These are phyloP conservation scores for Siniperca obscura DNA, from an alignment of 2,797 vertebrate genomes.

Conservation along the genomic window DNA sequence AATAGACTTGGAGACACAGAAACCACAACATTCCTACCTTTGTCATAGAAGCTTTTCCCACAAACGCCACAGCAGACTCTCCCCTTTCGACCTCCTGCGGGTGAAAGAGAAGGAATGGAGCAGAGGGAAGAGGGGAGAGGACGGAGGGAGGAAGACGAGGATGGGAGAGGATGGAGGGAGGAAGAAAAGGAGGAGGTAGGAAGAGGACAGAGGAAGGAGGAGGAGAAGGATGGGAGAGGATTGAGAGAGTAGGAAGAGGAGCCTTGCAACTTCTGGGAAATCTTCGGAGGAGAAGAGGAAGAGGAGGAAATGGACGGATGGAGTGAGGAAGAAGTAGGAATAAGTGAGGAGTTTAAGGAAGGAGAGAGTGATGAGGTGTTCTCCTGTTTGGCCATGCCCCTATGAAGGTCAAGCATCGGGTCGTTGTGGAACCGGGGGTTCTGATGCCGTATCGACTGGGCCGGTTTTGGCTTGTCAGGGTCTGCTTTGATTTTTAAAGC, in stretches of 20 bases:
- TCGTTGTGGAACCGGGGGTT: not conserved
- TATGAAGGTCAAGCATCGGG: not conserved
- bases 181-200: constrained; percentile 44
- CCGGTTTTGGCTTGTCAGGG: constrained; percentile 74
- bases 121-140: constrained; percentile 82
- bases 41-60: constrained; percentile 97
- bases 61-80: constrained; percentile 93
- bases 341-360: not conserved
- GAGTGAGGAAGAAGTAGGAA: not conserved
- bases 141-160: constrained; percentile 63
- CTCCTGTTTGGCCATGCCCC: constrained; percentile 8
- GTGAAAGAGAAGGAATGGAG: constrained; percentile 79
- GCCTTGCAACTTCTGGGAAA: not conserved
- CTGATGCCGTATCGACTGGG: constrained; percentile 73
- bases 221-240: constrained; percentile 75
- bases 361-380: constrained; percentile 1
- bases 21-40: constrained; percentile 78
- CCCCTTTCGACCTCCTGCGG: constrained; percentile 85
- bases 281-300: constrained; percentile 14
- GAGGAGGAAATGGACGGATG: not conserved
- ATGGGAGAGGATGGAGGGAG: not conserved
- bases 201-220: constrained; percentile 51
- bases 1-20: not conserved
- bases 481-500: constrained; percentile 82
- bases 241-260: constrained; percentile 22